Evolutionary conservation across 2,113 vertebrate genomes (phyloP), one percentile per base, ranked within the genome.

Genomic region (Grallaria varia): DNA sequence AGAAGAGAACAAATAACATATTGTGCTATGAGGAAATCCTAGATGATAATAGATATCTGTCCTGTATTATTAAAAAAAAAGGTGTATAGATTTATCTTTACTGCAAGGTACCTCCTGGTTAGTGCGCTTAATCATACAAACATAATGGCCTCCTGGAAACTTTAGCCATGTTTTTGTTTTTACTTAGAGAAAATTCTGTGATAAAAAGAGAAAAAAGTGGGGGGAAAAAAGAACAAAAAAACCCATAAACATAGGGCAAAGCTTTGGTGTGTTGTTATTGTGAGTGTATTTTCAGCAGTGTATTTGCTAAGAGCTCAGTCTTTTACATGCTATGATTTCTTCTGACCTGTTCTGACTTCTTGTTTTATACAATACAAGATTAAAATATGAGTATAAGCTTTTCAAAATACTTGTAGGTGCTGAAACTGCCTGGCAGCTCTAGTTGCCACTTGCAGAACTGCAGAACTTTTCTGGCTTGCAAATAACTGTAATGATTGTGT

Each of bases 391-490:
- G 69, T 39, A 47, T 3, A 62, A 59, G 7, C 14, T 47, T 35
- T 89, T 92, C 25, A 52, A 56, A 84, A n/a, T 13, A 37, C 19
- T 60, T 55, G 33, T 16, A 59, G 50, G 33, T 73, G 18, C 55
- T 78, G 75, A 53, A 67, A 52, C 50, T 44, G 31, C 40, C 56
- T 75, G 37, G 22, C 49, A 66, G 39, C 58, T 67, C 64, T 55
- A 52, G 58, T 18, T 88, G 47, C 21, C 24, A 6, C 45, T 86
- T 90, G 28, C n/a, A 76, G 40, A 39, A 45, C 76, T 88, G 55
- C 64, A 72, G 44, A 88, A 31, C 39, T 89, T 93, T 82, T 74
- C 76, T 81, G 49, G 68, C 64, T 92, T 53, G 44, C 76, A 66
- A 88, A 53, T 83, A 82, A 89, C 86, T 84, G 68, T 52, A 56